phyloP scores from a whole-genome alignment of 2,888 invertebrate species.

The Drosophila ochracea region DNA sequence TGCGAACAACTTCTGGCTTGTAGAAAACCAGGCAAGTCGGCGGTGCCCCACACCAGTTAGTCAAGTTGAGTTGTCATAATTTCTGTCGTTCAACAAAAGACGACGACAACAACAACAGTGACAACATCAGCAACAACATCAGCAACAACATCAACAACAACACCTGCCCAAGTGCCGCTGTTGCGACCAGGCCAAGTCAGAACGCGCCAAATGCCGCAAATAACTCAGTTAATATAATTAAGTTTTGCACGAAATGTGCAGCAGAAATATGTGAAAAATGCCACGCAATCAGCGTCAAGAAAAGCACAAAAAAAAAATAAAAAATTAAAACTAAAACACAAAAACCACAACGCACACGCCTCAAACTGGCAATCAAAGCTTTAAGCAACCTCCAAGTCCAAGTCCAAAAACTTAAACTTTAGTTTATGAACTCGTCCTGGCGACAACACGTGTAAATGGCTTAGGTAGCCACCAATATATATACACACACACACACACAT shows the following conservation, averaged over 20 bases:
- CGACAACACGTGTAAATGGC: conserved; percentile 54
- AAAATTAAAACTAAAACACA: conserved; percentile 23
- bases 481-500: neutral
- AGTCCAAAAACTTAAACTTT: conserved; percentile 45
- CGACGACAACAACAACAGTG: conserved; percentile 46
- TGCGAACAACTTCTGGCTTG: conserved; percentile 63
- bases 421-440: conserved; percentile 72
- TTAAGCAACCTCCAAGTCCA: conserved; percentile 10
- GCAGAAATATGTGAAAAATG: conserved; percentile 76
- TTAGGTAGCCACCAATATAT: conserved; percentile 4
- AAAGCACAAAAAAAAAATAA: conserved; percentile 9
- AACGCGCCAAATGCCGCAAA: conserved; percentile 80
- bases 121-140: conserved; percentile 27
- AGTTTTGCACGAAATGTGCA: conserved; percentile 81
- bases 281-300: conserved; percentile 71
- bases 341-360: conserved; percentile 28
- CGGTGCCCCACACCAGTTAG: conserved; percentile 70
- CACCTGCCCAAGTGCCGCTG: conserved; percentile 49
- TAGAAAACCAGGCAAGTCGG: conserved; percentile 59
- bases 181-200: conserved; percentile 39
- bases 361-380: conserved; percentile 37
- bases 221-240: conserved; percentile 81
- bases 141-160: conserved; percentile 55
- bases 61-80: conserved; percentile 81
- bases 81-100: conserved; percentile 75